Percentiles rank a stretch among this genome's conserved stretches.
These are phyloP conservation scores for Blastomussa wellsi DNA, from an alignment of 92 coral and sea anemone genomes.

Conservation along the genomic window DNA sequence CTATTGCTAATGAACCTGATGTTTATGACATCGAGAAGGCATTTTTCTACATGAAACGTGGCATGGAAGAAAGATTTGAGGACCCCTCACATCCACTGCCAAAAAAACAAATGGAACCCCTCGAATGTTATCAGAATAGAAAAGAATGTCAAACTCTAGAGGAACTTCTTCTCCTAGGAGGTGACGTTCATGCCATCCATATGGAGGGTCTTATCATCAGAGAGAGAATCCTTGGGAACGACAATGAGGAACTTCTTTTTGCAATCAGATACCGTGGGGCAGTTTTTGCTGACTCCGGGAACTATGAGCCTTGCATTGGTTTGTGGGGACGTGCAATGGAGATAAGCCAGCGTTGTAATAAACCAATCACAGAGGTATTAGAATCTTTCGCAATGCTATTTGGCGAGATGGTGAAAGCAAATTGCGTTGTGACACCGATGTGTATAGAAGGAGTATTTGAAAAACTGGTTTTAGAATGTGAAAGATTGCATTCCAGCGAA, in stretches of 20 bases:
- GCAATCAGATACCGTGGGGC: slow-evolving; percentile 75
- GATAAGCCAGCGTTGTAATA: slow-evolving; percentile 55
- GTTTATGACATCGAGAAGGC: slow-evolving; percentile 58
- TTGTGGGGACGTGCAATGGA: slow-evolving; percentile 77
- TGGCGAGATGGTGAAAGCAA: slow-evolving; percentile 60
- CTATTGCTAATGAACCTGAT: slow-evolving; percentile 73
- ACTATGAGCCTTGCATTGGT: slow-evolving; percentile 64
- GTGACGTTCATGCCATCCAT: slow-evolving; percentile 64
- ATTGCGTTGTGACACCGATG: slow-evolving; percentile 36
- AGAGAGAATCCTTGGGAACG: slow-evolving; percentile 70
- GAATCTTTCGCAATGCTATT: slow-evolving; percentile 55
- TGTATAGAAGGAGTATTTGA: slow-evolving; percentile 59
- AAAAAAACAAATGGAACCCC: slow-evolving; percentile 54
- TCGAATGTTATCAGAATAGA: slow-evolving; percentile 67
- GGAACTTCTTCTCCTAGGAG: slow-evolving; percentile 48
- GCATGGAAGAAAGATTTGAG: slow-evolving; percentile 56
- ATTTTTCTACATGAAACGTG: slow-evolving; percentile 54
- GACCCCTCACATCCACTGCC: slow-evolving; percentile 11
- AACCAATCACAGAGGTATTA: slow-evolving; percentile 51
- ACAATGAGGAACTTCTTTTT: slow-evolving; percentile 53
- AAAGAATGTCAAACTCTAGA: slow-evolving; percentile 64
- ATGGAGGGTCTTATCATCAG: slow-evolving; percentile 77
- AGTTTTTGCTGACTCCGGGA: slow-evolving; percentile 75
- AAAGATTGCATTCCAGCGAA: slow-evolving; percentile 11
- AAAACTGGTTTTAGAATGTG: slow-evolving; percentile 46